Evolutionary conservation across 2,888 invertebrate genomes (phyloP).

Genomic region (Celastrina argiolus): DNA sequence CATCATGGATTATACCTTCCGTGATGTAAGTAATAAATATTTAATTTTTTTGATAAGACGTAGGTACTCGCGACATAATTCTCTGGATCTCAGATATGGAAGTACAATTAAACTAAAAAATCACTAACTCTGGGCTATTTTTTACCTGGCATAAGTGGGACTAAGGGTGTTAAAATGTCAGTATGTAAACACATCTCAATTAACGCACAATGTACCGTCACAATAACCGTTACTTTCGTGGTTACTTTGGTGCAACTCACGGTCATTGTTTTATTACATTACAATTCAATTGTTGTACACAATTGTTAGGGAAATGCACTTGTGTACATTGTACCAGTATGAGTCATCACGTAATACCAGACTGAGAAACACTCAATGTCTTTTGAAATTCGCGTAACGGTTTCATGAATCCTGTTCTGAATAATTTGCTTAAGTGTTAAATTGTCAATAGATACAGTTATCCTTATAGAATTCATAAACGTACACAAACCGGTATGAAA

Average conservation of each 20-base stretch:
- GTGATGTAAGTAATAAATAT: too few relatives aligned
- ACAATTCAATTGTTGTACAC: slow-evolving; percentile 6
- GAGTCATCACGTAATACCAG: background rate
- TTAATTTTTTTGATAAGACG: too few relatives aligned
- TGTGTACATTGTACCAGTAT: background rate
- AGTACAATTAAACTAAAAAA: too few relatives aligned
- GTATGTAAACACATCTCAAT: too few relatives aligned
- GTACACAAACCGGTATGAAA: slow-evolving; percentile 8
- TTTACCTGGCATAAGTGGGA: too few relatives aligned
- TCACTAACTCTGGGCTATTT: too few relatives aligned
- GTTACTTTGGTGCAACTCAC: background rate
- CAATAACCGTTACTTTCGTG: background rate
- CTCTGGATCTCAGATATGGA: too few relatives aligned
- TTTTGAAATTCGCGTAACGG: slow-evolving; percentile 5
- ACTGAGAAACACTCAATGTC: background rate
- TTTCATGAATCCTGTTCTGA: background rate
- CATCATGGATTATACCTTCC: too few relatives aligned
- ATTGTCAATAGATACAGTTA: slow-evolving; percentile 1
- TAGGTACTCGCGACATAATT: too few relatives aligned
- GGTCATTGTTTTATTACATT: slow-evolving; percentile 5
- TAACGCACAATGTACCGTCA: background rate
- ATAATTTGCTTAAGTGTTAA: background rate
- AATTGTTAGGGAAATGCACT: background rate
- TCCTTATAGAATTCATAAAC: background rate
- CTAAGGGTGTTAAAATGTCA: too few relatives aligned